Base-by-base conservation (phyloP, 2,797 vertebrate species). In the Merluccius polli region DNA sequence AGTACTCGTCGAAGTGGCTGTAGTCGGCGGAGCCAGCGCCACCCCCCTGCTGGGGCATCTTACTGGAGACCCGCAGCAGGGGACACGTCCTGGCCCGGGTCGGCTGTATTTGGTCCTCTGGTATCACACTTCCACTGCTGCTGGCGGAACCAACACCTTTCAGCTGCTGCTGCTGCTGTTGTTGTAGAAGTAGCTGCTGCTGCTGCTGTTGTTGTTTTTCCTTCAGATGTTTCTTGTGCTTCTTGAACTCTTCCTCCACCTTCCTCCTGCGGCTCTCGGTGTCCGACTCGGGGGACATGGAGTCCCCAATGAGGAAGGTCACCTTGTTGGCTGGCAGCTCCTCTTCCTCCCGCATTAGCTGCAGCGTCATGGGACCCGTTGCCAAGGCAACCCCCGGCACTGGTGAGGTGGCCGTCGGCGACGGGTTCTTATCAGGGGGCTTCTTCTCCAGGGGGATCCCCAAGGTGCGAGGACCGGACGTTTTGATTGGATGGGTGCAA, bases 231-330 rank as follows among this genome's bases (percentile, higher is more conserved):
- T 93, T 95, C 90, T 91, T 95, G 89, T 96, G 94, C 86, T 95
- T 95, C 69, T 83, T 92, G 29, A 97, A 92, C 76, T 96, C 95
- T 85, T 96, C 93, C 74, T 89, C 94, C 82, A 97, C 91, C 27
- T 91, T 95, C 84, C 93, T 93, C 70, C 95, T 93, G n/a, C 95
- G 87, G 77, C 95, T 93, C 78, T 99, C 98, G 1, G 95, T 97
- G 92, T 99, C 98, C 1, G 98, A 99, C 67, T 99, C 98, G 0
- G 98, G 98, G 2, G 98, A 99, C 96, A 98, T 96, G 68, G 97
- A 98, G 87, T 97, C 97, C 4, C 98, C 98, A 1, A 99, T 99
- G 79, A 97, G 95, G 89, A 99, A 99, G 52, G 95, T 98, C 87
- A 99, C 98, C 87, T 97, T 99, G 16, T 94, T 90, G 44, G 95